phyloP scores from a whole-genome alignment of 2,888 invertebrate genomes.

The Drosophila stalkeri region DNA sequence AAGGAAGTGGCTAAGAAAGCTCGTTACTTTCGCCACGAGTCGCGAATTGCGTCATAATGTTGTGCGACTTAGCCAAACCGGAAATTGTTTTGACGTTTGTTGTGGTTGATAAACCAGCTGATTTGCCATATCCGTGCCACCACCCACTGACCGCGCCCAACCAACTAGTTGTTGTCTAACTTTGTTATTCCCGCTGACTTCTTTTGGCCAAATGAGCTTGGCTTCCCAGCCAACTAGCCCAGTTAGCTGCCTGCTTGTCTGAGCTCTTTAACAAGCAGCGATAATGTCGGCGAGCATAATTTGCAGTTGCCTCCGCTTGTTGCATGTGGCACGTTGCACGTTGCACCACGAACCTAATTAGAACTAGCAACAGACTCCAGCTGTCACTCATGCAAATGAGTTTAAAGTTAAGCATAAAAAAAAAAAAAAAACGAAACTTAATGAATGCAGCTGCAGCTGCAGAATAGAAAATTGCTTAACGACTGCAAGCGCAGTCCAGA shows the following conservation, averaged over 20 bases:
- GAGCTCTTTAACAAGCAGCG: conserved; percentile 21
- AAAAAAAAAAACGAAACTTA: conserved; percentile 28
- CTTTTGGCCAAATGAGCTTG: conserved; percentile 28
- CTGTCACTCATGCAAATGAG: conserved; percentile 60
- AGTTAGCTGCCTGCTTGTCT: neutral
- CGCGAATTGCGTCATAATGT: conserved; percentile 34
- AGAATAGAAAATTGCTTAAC: conserved; percentile 31
- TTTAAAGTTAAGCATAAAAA: conserved; percentile 45
- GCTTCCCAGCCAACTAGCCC: neutral
- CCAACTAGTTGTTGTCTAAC: conserved; percentile 20
- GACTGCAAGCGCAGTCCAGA: conserved; percentile 5
- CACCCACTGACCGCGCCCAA: neutral
- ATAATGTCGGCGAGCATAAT: conserved; percentile 19
- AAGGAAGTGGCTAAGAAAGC: conserved; percentile 9
- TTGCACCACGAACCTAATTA: conserved; percentile 53
- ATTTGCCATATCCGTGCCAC: conserved; percentile 43
- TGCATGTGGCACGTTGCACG: conserved; percentile 40
- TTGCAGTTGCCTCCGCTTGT: conserved; percentile 34
- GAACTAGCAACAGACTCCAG: neutral
- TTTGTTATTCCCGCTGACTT: conserved; percentile 24
- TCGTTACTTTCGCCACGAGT: neutral
- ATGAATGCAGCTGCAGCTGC: conserved; percentile 46
- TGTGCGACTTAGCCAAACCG: conserved; percentile 49
- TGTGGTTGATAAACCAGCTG: conserved; percentile 63
- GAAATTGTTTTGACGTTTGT: conserved; percentile 73